Base-by-base conservation (phyloP, 2,797 vertebrate species). In the Alouatta caraya region DNA sequence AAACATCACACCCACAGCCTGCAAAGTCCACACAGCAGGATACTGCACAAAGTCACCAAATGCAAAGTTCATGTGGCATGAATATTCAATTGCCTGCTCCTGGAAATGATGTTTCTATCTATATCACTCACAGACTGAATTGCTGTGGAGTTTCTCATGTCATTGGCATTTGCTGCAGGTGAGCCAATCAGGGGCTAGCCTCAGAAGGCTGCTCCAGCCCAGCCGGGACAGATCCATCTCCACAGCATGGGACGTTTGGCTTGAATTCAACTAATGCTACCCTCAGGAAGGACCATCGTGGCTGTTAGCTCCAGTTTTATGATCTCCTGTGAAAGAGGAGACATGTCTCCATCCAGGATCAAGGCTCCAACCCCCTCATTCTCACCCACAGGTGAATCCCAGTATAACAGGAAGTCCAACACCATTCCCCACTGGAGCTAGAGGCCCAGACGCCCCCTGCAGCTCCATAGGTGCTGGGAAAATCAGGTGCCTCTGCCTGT, bases 131-230 rank as follows among this genome's bases (percentile, higher is more conserved):
- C 0, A 21, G 95, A 81, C 9, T 89, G 95, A 70, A 44, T 37
- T 57, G 0, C 90, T 83, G 72, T 73, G 64, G 8, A 93, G 79
- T 83, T 91, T 64, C 94, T 96, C 26, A 11, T 76, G 22, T 85
- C 72, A 46, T 92, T 26, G 39, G 84, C 59, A 44, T 83, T 95
- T 97, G 78, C 95, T 97, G 96, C 94, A 95, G 93, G 93, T 93
- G 73, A 86, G 67, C 78, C 82, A 95, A 79, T 96, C 95, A 85
- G 93, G 19, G 42, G 92, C 81, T 85, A 61, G 90, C 95, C 57
- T 64, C 42, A 84, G 92, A 94, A 72, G 93, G 80, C 55, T 46
- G 26, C 89, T 96, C 59, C 10, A 46, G 42, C 59, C 82, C 61
- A 52, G 90, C 28, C 72, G 48, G 90, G 57, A 81, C 28, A 57